A percentile compares a stretch with the other conserved stretches of the same genome.
phyloP scores from a whole-genome alignment of 2,888 invertebrate genomes.

The Lycaena phlaeas region DNA sequence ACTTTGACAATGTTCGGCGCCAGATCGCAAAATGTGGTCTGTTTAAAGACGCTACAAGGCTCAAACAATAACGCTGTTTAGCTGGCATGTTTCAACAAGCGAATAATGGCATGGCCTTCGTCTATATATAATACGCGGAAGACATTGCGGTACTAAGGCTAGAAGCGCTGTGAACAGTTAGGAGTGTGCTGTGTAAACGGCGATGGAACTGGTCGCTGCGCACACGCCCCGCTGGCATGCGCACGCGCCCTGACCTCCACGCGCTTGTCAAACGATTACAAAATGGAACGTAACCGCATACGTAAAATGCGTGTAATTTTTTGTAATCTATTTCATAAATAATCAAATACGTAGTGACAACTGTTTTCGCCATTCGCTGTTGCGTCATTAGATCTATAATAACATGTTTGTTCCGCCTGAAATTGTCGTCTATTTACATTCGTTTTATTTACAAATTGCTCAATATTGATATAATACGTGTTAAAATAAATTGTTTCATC shows the following conservation, averaged over 20 bases:
- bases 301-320: slow-evolving; percentile 2
- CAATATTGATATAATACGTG: too few species aligned
- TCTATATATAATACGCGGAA: slow-evolving; percentile 70
- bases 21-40: slow-evolving; percentile 16
- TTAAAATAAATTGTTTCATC: too few species aligned
- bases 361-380: slow-evolving; percentile 6
- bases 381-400: slow-evolving; percentile 13
- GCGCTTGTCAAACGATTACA: slow-evolving; percentile 10
- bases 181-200: slow-evolving; percentile 41
- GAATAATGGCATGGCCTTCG: slow-evolving; percentile 60
- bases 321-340: neutral
- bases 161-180: slow-evolving; percentile 57
- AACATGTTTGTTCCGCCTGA: neutral
- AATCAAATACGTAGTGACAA: neutral
- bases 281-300: neutral
- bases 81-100: slow-evolving; percentile 28
- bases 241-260: slow-evolving; percentile 30
- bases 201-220: slow-evolving; percentile 31
- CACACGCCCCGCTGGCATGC: slow-evolving; percentile 25
- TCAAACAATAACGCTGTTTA: slow-evolving; percentile 32
- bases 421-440: neutral
- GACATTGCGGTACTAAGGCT: slow-evolving; percentile 49
- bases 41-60: slow-evolving; percentile 38
- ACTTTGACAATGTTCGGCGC: slow-evolving; percentile 10
- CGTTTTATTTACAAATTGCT: too few species aligned